Base-by-base conservation (phyloP, 2,888 invertebrate genomes). In the Cordilura impudica region DNA sequence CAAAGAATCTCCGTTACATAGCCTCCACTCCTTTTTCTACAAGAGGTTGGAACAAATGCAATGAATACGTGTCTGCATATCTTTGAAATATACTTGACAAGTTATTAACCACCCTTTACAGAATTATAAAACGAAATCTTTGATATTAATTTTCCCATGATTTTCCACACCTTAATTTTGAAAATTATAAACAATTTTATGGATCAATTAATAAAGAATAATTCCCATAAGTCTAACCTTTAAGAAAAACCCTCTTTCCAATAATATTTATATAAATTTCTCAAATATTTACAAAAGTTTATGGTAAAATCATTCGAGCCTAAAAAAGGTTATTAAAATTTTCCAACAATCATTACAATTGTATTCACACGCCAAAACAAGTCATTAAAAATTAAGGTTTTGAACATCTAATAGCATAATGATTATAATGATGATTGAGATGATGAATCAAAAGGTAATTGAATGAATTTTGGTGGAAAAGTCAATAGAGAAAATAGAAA, bases 401-500 rank as follows among this genome's bases (percentile, higher is more conserved):
- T 58, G 49, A 31, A 23, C 12, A 58, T 29, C 49, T 39, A 61
- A 66, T 60, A 49, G 47, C 16, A 8, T 31, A 29, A 10, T 23
- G 60, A 70, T 54, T 39, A 18, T 51, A 49, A 19, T 67, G 51
- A 70, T 67, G 49, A 43, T 43, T 47, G 43, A 21, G 19, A 51
- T 14, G n/a, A 18, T n/a, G 31, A 53, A 51, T 39, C 19, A 29
- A 54, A 65, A 49, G 53, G 29, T 56, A 74, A 75, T 71, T 74
- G 70, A 54, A 61, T 54, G 29, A 71, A 78, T 73, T 66, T 65
- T 73, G 53, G 65, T 66, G 70, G 74, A 74, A 78, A 74, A 78
- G 58, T 60, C 54, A 60, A 65, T 39, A 39, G 31, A 61, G 61
- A 65, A 56, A 23, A 29, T 3, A 7, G 26, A 4, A 4, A 6